phyloP scores from a whole-genome alignment of 2,797 vertebrate species.

The Acrossocheilus fasciatus region DNA sequence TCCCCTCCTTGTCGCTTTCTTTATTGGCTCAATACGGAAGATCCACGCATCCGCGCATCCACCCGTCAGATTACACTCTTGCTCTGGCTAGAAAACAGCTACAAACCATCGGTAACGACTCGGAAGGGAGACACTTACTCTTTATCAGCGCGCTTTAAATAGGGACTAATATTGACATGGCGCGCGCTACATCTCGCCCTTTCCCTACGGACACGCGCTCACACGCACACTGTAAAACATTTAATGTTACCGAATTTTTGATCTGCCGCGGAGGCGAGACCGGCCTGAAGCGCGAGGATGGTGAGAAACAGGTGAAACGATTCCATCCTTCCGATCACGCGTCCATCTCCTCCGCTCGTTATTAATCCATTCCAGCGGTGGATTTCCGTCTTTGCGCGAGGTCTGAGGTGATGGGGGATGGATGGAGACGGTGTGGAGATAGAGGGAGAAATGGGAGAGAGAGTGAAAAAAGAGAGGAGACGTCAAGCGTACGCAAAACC shows the following conservation, averaged over 20 bases:
- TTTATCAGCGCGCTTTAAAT: neutral
- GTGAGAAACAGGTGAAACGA: slow-evolving; percentile 56
- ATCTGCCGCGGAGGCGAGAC: slow-evolving; percentile 57
- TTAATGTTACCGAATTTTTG: slow-evolving; percentile 66
- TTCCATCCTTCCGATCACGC: slow-evolving; percentile 65
- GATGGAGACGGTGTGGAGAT: slow-evolving; percentile 30
- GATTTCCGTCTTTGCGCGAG: neutral
- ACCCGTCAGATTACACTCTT: neutral
- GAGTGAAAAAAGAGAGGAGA: slow-evolving; percentile 33
- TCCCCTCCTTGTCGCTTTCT: neutral
- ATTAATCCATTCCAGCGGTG: slow-evolving; percentile 57
- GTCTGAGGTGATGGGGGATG: slow-evolving; percentile 34
- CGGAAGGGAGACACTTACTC: neutral
- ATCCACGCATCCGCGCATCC: neutral
- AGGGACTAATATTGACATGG: neutral
- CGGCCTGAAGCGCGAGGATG: slow-evolving; percentile 51
- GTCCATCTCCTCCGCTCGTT: slow-evolving; percentile 57
- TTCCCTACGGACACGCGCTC: neutral
- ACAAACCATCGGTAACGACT: neutral
- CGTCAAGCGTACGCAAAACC: slow-evolving; percentile 32
- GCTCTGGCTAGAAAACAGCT: neutral
- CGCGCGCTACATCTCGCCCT: slow-evolving; percentile 26
- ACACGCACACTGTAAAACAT: slow-evolving; percentile 39
- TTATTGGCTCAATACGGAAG: neutral
- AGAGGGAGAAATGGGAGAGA: slow-evolving; percentile 15